Evolutionary conservation across 2,113 vertebrate genomes (phyloP).

Genomic region (Brevimyrus niger): DNA sequence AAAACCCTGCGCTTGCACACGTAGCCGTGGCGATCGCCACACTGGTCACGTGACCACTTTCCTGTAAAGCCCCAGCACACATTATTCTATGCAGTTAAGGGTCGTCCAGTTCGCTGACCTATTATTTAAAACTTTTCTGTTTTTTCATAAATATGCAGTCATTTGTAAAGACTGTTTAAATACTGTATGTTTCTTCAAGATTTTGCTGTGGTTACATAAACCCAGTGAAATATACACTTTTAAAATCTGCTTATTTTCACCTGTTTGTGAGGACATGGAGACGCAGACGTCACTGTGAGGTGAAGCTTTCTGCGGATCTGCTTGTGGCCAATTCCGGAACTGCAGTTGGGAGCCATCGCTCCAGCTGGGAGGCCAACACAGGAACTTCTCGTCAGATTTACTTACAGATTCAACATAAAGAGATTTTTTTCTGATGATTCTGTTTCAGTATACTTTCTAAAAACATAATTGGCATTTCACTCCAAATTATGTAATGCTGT

Average conservation of each 20-base stretch:
- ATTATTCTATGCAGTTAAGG: neutral
- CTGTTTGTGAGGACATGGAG: conserved; percentile 75
- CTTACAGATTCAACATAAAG: neutral
- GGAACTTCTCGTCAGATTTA: conserved; percentile 3
- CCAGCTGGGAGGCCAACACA: conserved; percentile 68
- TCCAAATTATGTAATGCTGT: neutral
- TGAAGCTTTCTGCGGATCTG: conserved; percentile 14
- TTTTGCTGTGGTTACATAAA: neutral
- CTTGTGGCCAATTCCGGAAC: conserved; percentile 75
- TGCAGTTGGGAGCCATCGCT: conserved; percentile 65
- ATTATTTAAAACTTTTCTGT: neutral
- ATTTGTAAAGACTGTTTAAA: neutral
- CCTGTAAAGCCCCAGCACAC: conserved; percentile 54
- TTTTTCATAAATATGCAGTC: neutral
- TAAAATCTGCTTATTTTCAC: conserved; percentile 46
- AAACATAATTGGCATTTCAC: neutral
- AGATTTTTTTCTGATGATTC: neutral
- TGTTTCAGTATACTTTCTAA: neutral
- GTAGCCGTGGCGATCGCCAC: conserved; percentile 63
- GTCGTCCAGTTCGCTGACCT: neutral
- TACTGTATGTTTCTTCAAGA: neutral
- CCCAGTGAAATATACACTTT: neutral
- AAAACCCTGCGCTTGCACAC: conserved; percentile 75
- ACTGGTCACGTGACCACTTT: conserved; percentile 68
- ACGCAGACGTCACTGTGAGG: conserved; percentile 59